These are phyloP conservation scores for Ephydatia muelleri DNA, from an alignment of 37 sponge, comb jelly and placozoan species.

Conservation along the genomic window DNA sequence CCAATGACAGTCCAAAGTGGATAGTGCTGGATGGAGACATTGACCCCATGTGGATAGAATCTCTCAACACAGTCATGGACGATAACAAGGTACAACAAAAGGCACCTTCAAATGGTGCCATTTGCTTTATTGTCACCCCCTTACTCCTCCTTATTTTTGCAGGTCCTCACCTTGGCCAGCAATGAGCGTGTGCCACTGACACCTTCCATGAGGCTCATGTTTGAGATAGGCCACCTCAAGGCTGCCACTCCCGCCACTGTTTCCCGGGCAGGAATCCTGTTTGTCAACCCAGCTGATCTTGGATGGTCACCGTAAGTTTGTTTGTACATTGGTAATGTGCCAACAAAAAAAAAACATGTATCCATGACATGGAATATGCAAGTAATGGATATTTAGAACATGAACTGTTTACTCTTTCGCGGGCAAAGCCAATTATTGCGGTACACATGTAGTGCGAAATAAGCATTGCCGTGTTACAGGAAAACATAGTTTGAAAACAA, in stretches of 20 bases:
- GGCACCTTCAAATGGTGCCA: too few species aligned
- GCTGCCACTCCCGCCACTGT: constrained; percentile 98
- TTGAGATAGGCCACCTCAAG: constrained; percentile 97
- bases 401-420: too few species aligned
- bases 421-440: too few species aligned
- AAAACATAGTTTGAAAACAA: too few species aligned
- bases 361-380: too few species aligned
- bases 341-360: too few species aligned
- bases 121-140: not conserved
- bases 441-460: too few species aligned
- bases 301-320: constrained; percentile 96
- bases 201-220: constrained; percentile 97
- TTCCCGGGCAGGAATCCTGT: constrained; percentile 95
- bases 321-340: too few species aligned
- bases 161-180: constrained; percentile 95
- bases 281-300: constrained; percentile 94
- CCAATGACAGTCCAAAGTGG: constrained; percentile 95
- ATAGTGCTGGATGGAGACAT: constrained; percentile 99
- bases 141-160: too few species aligned
- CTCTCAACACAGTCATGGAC: constrained; percentile 99
- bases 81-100: constrained; percentile 96
- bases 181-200: constrained; percentile 97
- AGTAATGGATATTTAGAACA: too few species aligned
- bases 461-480: too few species aligned
- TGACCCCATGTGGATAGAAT: constrained; percentile 99